These are phyloP conservation scores for Drosophila baimaii DNA, from an alignment of 1,140 invertebrate genomes.

Conservation along the genomic window DNA sequence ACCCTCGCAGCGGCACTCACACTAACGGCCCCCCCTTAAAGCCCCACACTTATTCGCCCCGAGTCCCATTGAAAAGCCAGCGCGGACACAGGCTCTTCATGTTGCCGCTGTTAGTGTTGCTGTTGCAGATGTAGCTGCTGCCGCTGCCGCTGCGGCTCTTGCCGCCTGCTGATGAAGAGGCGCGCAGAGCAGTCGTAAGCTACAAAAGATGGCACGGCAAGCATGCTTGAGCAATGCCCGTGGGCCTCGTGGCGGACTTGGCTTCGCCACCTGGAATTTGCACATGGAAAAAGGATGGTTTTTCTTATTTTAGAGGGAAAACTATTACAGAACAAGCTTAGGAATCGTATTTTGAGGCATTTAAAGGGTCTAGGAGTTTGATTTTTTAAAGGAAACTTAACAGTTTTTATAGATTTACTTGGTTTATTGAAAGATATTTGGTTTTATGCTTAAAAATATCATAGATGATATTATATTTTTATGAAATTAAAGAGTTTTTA, in stretches of 20 bases:
- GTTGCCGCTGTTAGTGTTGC: constrained; percentile 19
- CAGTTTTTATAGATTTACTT: too few species aligned
- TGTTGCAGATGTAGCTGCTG: constrained; percentile 55
- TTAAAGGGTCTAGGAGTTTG: background rate
- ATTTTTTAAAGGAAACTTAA: too few species aligned
- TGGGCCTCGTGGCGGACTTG: constrained; percentile 56
- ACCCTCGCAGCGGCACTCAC: constrained; percentile 41
- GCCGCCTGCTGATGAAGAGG: constrained; percentile 71
- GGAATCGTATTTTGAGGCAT: background rate
- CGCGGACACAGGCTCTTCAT: constrained; percentile 37
- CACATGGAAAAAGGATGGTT: background rate
- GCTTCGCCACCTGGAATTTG: constrained; percentile 30
- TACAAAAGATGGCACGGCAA: constrained; percentile 55
- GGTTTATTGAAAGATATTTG: background rate
- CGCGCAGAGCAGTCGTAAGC: constrained; percentile 71
- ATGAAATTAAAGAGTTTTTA: too few species aligned
- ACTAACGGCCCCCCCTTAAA: constrained; percentile 11
- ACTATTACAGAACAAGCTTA: background rate
- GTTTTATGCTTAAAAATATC: too few species aligned
- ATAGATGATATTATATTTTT: too few species aligned
- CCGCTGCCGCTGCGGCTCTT: constrained; percentile 28
- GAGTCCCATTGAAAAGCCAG: constrained; percentile 68
- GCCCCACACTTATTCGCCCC: constrained; percentile 35
- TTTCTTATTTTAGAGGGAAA: background rate
- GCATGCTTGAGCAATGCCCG: constrained; percentile 78